phyloP scores from a whole-genome alignment of 2,888 invertebrate genomes.

The Clivina fossor region DNA sequence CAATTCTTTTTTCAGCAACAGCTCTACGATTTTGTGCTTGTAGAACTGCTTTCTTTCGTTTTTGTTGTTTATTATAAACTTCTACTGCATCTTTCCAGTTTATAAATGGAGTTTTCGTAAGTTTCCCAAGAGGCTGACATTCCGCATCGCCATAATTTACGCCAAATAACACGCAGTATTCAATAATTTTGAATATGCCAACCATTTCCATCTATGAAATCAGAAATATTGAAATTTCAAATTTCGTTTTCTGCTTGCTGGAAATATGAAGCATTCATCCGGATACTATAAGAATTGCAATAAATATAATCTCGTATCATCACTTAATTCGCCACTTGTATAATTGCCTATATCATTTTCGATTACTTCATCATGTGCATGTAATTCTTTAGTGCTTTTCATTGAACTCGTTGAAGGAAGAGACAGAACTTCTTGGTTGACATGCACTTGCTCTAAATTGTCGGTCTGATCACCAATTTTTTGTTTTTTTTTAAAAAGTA shows the following conservation, averaged over 20 bases:
- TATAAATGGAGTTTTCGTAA: conserved; percentile 5
- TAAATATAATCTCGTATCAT: conserved; percentile 15
- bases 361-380: neutral
- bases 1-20: conserved; percentile 8
- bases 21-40: conserved; percentile 19
- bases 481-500: neutral
- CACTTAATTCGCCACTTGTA: conserved; percentile 2
- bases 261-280: conserved; percentile 9
- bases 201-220: conserved; percentile 15
- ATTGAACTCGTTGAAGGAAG: neutral
- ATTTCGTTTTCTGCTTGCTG: conserved; percentile 3
- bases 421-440: neutral
- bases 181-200: conserved; percentile 14
- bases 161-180: conserved; percentile 16
- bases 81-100: conserved; percentile 22
- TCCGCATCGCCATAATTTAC: conserved; percentile 14
- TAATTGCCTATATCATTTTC: conserved; percentile 17
- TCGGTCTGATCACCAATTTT: no score
- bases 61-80: conserved; percentile 22
- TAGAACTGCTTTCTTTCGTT: conserved; percentile 17
- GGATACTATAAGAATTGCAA: conserved; percentile 11
- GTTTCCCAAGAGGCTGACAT: conserved; percentile 12
- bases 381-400: no score
- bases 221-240: conserved; percentile 12
- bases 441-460: no score